Evolutionary conservation across 1,140 invertebrate genomes (phyloP).

Genomic region (Proctacanthus coquilletti): DNA sequence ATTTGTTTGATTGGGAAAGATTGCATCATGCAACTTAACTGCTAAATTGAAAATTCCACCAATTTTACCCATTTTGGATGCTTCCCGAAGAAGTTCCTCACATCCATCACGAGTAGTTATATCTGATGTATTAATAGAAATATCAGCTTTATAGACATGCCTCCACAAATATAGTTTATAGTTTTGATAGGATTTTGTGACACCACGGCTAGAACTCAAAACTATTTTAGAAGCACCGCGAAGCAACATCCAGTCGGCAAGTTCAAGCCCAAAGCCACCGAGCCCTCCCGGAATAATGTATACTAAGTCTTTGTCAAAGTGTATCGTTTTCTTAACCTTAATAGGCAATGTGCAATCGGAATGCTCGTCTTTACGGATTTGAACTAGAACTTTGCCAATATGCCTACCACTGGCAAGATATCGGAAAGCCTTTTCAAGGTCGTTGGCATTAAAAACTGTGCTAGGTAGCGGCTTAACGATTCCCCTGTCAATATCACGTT

Average conservation of each 20-base stretch:
- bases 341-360: constrained; percentile 16
- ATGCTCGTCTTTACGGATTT: constrained; percentile 16
- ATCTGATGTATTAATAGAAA: constrained; percentile 47
- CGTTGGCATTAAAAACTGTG: constrained; percentile 40
- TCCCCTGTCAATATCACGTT: constrained; percentile 32
- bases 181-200: constrained; percentile 65
- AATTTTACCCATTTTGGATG: constrained; percentile 44
- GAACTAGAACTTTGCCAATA: constrained; percentile 59
- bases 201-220: constrained; percentile 61
- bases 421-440: constrained; percentile 50
- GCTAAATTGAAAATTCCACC: constrained; percentile 75
- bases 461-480: constrained; percentile 43
- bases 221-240: constrained; percentile 64
- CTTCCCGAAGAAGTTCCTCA: constrained; percentile 40
- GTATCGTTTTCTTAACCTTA: constrained; percentile 25
- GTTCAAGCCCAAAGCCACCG: constrained; percentile 82
- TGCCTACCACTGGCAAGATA: constrained; percentile 76
- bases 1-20: constrained; percentile 45
- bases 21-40: constrained; percentile 44
- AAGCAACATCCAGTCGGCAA: constrained; percentile 71
- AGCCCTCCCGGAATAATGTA: constrained; percentile 58
- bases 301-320: constrained; percentile 30
- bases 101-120: constrained; percentile 45
- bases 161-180: constrained; percentile 40
- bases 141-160: constrained; percentile 42